These are phyloP conservation scores for Drosophila mimica DNA, from an alignment of 2,888 invertebrate species.

Conservation along the genomic window DNA sequence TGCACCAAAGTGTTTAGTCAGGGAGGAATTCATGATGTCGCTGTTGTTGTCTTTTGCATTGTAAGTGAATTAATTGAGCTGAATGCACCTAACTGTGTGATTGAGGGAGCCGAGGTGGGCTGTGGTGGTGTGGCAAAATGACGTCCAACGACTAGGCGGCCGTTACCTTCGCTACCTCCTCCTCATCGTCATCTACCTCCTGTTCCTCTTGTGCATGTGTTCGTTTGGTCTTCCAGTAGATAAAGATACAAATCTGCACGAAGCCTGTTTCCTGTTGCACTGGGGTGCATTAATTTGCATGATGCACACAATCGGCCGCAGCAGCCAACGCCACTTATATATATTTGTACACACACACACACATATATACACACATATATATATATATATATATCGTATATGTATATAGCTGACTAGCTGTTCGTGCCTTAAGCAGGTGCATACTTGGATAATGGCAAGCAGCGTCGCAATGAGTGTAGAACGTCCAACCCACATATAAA, in stretches of 20 bases:
- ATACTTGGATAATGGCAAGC: slow-evolving; percentile 67
- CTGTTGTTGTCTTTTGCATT: slow-evolving; percentile 36
- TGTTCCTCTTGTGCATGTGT: not conserved
- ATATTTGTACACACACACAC: not conserved
- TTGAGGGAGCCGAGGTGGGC: slow-evolving; percentile 47
- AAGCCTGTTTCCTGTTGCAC: slow-evolving; percentile 80
- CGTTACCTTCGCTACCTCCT: slow-evolving; percentile 59
- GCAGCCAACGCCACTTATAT: slow-evolving; percentile 50
- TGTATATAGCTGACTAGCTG: slow-evolving; percentile 23
- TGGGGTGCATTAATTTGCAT: slow-evolving; percentile 81
- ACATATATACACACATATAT: not conserved
- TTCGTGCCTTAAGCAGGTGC: slow-evolving; percentile 61
- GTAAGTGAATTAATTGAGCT: slow-evolving; percentile 79
- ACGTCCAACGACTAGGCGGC: slow-evolving; percentile 50
- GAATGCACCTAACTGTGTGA: slow-evolving; percentile 76
- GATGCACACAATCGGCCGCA: slow-evolving; percentile 68
- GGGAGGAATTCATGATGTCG: slow-evolving; percentile 57
- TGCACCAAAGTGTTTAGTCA: slow-evolving; percentile 44
- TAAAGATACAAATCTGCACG: slow-evolving; percentile 80
- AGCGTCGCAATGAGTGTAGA: slow-evolving; percentile 50
- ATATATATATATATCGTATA: not conserved
- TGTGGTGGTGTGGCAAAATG: slow-evolving; percentile 6
- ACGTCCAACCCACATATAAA: slow-evolving; percentile 68
- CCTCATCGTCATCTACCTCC: not conserved
- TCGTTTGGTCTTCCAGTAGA: slow-evolving; percentile 61